Evolutionary conservation across 2,888 invertebrate species (phyloP).

Genomic region (Gnatocerus cornutus): DNA sequence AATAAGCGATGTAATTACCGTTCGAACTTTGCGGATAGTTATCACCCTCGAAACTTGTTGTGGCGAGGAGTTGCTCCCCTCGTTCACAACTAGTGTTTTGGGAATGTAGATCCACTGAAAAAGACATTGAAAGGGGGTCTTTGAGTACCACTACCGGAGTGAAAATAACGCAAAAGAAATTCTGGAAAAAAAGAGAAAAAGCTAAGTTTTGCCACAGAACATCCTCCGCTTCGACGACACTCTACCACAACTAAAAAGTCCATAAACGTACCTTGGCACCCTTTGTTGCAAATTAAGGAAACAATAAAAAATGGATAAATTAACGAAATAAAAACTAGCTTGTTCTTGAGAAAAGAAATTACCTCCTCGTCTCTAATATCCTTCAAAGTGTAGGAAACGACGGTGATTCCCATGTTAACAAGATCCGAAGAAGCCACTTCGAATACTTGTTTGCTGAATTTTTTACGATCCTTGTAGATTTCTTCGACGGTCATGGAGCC

Average conservation of each 20-base stretch:
- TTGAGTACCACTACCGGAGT: not conserved
- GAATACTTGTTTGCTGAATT: slow-evolving; percentile 95
- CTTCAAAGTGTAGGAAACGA: slow-evolving; percentile 95
- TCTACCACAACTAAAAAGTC: slow-evolving; percentile 45
- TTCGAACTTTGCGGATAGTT: slow-evolving; percentile 15
- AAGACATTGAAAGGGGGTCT: not conserved
- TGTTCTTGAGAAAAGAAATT: slow-evolving; percentile 57
- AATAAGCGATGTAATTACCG: slow-evolving; percentile 18
- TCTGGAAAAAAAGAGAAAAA: not conserved
- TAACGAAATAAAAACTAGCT: slow-evolving; percentile 42
- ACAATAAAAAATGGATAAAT: slow-evolving; percentile 54
- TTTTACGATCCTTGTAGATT: slow-evolving; percentile 96
- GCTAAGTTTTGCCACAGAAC: slow-evolving; percentile 35
- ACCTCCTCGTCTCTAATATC: slow-evolving; percentile 97
- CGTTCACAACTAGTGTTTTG: slow-evolving; percentile 27
- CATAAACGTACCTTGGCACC: slow-evolving; percentile 77
- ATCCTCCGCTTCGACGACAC: slow-evolving; percentile 42
- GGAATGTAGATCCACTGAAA: slow-evolving; percentile 34
- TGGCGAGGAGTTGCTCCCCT: slow-evolving; percentile 20
- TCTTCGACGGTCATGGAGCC: slow-evolving; percentile 98
- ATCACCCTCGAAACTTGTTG: slow-evolving; percentile 15
- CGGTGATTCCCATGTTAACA: slow-evolving; percentile 97
- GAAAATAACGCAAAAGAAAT: not conserved
- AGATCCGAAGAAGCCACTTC: slow-evolving; percentile 96
- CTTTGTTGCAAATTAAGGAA: slow-evolving; percentile 71